Evolutionary conservation across 1,140 invertebrate genomes (phyloP).

Genomic region (Eupeodes corollae): DNA sequence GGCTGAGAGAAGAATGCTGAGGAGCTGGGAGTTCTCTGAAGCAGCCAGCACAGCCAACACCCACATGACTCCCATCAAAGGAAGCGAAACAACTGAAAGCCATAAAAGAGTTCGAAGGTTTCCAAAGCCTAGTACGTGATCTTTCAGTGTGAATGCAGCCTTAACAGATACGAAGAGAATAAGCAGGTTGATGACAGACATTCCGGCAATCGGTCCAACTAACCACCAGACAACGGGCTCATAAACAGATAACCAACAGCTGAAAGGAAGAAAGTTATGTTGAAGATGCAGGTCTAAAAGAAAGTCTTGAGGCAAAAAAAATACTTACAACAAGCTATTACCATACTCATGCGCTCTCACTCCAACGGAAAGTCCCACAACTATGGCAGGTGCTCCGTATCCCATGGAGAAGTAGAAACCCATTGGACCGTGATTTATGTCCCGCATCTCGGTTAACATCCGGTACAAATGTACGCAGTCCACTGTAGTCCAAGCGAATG

Average conservation of each 20-base stretch:
- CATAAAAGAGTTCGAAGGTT: conserved; percentile 79
- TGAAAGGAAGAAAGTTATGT: conserved; percentile 36
- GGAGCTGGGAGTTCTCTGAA: conserved; percentile 63
- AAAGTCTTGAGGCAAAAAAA: background rate
- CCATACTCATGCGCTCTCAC: conserved; percentile 93
- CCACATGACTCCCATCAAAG: conserved; percentile 68
- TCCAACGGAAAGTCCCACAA: conserved; percentile 81
- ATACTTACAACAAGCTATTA: conserved; percentile 80
- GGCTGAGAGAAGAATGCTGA: conserved; percentile 61
- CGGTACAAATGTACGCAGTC: conserved; percentile 87
- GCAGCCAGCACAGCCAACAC: conserved; percentile 68
- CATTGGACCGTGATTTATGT: conserved; percentile 92
- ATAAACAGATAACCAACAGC: conserved; percentile 90
- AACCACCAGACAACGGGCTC: conserved; percentile 85
- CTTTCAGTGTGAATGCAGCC: conserved; percentile 82
- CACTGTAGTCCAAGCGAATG: conserved; percentile 84
- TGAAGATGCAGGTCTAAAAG: background rate
- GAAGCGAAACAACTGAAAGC: conserved; percentile 67
- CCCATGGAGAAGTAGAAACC: conserved; percentile 90
- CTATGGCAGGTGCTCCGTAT: conserved; percentile 86
- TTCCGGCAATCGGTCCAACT: conserved; percentile 69
- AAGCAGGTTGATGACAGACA: conserved; percentile 65
- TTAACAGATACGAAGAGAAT: conserved; percentile 74
- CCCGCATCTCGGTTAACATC: conserved; percentile 89
- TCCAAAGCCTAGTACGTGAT: conserved; percentile 81